phyloP scores from a whole-genome alignment of 2,888 invertebrate species.

The Spodoptera picta region DNA sequence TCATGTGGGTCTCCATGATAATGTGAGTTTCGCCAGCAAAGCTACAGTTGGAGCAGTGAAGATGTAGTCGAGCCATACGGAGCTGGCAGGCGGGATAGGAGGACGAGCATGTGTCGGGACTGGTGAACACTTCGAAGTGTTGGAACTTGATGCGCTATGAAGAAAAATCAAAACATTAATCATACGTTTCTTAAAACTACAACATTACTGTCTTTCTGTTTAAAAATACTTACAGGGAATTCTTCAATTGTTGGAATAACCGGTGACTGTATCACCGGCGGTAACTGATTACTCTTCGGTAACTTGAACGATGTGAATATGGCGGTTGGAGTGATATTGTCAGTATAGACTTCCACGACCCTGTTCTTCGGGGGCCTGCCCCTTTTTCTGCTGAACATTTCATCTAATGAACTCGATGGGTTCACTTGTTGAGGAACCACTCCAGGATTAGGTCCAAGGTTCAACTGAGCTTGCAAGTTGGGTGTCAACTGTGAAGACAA shows the following conservation, averaged over 20 bases:
- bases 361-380: conserved; percentile 99
- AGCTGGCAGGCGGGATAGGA: conserved; percentile 93
- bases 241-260: conserved; percentile 82
- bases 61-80: conserved; percentile 91
- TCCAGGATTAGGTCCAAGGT: conserved; percentile 76
- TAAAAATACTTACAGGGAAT: conserved; percentile 78
- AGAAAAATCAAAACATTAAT: conserved; percentile 32
- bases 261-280: conserved; percentile 78
- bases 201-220: no score
- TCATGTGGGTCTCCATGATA: conserved; percentile 93
- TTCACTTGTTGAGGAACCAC: conserved; percentile 80
- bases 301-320: conserved; percentile 98
- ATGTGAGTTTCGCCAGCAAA: conserved; percentile 94
- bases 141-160: conserved; percentile 88
- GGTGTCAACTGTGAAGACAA: conserved; percentile 80
- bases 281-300: conserved; percentile 90
- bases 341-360: conserved; percentile 96
- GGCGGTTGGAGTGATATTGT: conserved; percentile 95
- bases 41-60: conserved; percentile 96
- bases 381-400: conserved; percentile 97
- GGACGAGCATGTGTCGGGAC: conserved; percentile 89
- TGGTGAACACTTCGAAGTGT: conserved; percentile 90
- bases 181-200: no score
- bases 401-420: conserved; percentile 93
- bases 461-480: conserved; percentile 82